A percentile compares a stretch with the other conserved stretches of the same genome.
Evolutionary conservation across 2,113 vertebrate species (phyloP).

Genomic region (Ochotona curzoniae): DNA sequence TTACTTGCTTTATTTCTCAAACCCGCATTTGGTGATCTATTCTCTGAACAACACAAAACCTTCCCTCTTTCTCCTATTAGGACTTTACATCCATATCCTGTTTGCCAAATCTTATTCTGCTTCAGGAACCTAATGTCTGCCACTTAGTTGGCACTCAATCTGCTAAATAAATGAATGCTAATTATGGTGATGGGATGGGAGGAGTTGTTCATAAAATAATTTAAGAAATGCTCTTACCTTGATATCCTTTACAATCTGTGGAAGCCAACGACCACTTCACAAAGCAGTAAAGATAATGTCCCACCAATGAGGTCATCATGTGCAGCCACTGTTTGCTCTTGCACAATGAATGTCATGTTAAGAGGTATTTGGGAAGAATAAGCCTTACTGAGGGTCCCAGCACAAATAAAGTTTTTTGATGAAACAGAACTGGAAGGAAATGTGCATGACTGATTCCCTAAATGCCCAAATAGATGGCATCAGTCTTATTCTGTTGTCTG

Average conservation of each 20-base stretch:
- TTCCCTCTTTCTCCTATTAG: no score
- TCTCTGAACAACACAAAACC: neutral
- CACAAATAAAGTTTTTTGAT: neutral
- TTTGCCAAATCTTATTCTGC: neutral
- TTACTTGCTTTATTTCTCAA: neutral
- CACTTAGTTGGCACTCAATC: neutral
- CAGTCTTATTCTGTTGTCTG: neutral
- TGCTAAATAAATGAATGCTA: slow-evolving; percentile 8
- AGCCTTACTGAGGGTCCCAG: neutral
- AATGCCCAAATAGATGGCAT: neutral
- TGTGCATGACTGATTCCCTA: neutral
- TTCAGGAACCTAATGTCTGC: neutral
- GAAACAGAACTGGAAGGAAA: slow-evolving; percentile 7
- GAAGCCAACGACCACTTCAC: neutral
- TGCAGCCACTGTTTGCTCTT: neutral
- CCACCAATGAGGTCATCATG: neutral
- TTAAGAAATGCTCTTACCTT: neutral
- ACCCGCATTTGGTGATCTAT: neutral
- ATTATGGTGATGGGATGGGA: no score
- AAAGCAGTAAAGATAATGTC: neutral
- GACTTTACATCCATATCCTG: neutral
- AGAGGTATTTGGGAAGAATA: neutral
- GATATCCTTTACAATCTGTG: neutral
- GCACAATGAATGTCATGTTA: neutral
- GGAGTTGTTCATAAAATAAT: neutral